Evolutionary conservation across 2,797 vertebrate genomes (phyloP), one percentile per base, ranked within the genome.

Genomic region (Iguana delicatissima): DNA sequence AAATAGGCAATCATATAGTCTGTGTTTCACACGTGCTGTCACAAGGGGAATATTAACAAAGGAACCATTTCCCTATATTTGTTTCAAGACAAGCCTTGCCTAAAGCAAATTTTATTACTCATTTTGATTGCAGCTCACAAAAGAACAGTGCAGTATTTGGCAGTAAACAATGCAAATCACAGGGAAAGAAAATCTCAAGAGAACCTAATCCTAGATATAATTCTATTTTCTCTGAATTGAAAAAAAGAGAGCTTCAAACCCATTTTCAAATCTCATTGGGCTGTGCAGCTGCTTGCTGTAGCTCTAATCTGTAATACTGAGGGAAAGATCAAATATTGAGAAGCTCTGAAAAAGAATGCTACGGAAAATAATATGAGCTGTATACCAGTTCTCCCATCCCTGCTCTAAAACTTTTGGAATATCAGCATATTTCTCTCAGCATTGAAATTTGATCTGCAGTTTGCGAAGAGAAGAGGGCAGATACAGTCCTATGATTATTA

Each of bases 1-100:
- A 91, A 84, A 86, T 46, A 0, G 80, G 29, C 20, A 76, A 89
- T 85, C 67, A 67, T 80, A 84, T 74, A 91, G 16, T 62, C 90
- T 5, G 0, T 35, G 0, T 50, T 83, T 62, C 13, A 88, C 46
- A 90, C 55, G 73, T 9, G 35, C 20, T 46, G 72, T 83, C 42
- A 82, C 9, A 32, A 42, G 55, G 38, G 62, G 67, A 91, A 77
- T 62, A 85, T 79, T 69, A 73, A 16, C 14, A 93, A 89, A 82
- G 85, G 77, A 86, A 87, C 46, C 18, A 46, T 80, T 86, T 91
- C 73, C 38, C 3, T 69, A 24, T 52, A 57, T 26, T 55, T 9
- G 1, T 46, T 69, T 90, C 64, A 69, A 72, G 82, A 74, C 52
- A 85, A 87, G 76, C 59, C 42, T 14, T 90, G 81, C 29, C 62